Evolutionary conservation across 2,888 invertebrate species (phyloP).

Genomic region (Augochlorella aurata): DNA sequence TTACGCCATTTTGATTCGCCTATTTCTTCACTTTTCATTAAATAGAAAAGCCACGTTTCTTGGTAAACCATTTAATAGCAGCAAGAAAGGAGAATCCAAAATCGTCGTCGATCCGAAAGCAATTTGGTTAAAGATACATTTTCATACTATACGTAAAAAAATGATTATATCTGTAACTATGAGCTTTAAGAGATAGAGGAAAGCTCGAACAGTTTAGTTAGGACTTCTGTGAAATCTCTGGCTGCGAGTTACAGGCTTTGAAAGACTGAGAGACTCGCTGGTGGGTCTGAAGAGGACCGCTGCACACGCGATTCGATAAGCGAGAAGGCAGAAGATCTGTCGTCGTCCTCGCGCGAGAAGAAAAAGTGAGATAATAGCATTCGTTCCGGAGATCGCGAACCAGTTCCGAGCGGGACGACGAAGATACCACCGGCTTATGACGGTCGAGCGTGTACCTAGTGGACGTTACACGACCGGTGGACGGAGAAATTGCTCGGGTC

Average conservation of each 20-base stretch:
- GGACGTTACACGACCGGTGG: not conserved
- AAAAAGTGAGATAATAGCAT: not conserved
- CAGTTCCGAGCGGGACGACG: not conserved
- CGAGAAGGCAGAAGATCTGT: not conserved
- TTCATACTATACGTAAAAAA: too few species aligned
- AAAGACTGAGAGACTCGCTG: not conserved
- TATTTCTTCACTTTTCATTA: too few species aligned
- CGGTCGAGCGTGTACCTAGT: not conserved
- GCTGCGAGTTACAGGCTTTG: not conserved
- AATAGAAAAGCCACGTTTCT: too few species aligned
- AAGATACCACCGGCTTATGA: not conserved
- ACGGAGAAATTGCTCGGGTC: constrained; percentile 10
- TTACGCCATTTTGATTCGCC: too few species aligned
- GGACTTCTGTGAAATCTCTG: not conserved
- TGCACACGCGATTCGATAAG: not conserved
- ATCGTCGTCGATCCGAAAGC: too few species aligned
- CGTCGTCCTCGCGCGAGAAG: not conserved
- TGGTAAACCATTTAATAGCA: too few species aligned
- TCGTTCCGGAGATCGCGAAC: not conserved
- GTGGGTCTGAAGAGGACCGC: not conserved
- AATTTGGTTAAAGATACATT: too few species aligned
- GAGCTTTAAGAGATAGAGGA: too few species aligned
- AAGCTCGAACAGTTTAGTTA: too few species aligned
- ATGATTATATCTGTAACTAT: too few species aligned
- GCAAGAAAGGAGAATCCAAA: too few species aligned